Percentiles rank a stretch among this genome's conserved stretches.
Evolutionary conservation across 1,140 invertebrate species (phyloP).

Genomic region (Procambarus clarkii): DNA sequence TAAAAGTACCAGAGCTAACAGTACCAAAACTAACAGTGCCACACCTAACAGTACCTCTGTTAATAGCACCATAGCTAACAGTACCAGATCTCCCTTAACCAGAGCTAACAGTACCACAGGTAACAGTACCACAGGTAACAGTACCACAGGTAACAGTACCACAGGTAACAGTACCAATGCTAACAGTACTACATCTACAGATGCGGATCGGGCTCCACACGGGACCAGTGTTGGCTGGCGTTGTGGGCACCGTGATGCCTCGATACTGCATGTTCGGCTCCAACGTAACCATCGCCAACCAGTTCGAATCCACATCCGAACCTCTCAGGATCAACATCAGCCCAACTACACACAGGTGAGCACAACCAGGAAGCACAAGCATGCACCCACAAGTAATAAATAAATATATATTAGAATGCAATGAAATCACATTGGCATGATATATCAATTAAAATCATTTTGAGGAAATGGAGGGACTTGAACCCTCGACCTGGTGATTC

Average conservation of each 20-base stretch:
- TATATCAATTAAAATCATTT: too few relatives aligned
- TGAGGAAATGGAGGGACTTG: too few relatives aligned
- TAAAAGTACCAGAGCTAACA: too few relatives aligned
- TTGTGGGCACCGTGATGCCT: constrained; percentile 92
- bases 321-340: constrained; percentile 93
- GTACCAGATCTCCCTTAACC: neutral
- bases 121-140: too few relatives aligned
- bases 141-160: too few relatives aligned
- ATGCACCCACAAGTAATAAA: too few relatives aligned
- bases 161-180: too few relatives aligned
- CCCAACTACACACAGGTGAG: constrained; percentile 93
- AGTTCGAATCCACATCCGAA: constrained; percentile 95
- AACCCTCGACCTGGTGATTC: too few relatives aligned
- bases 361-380: constrained; percentile 63
- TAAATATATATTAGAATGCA: too few relatives aligned
- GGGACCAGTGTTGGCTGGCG: constrained; percentile 90
- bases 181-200: constrained; percentile 78
- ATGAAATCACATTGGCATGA: too few relatives aligned
- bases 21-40: neutral
- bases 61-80: neutral
- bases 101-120: neutral
- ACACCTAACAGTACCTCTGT: neutral
- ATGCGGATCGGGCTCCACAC: constrained; percentile 96
- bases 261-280: constrained; percentile 94
- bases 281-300: constrained; percentile 95